These are phyloP conservation scores for Dendropsophus ebraccatus DNA, from an alignment of 2,113 vertebrate genomes.

Conservation along the genomic window DNA sequence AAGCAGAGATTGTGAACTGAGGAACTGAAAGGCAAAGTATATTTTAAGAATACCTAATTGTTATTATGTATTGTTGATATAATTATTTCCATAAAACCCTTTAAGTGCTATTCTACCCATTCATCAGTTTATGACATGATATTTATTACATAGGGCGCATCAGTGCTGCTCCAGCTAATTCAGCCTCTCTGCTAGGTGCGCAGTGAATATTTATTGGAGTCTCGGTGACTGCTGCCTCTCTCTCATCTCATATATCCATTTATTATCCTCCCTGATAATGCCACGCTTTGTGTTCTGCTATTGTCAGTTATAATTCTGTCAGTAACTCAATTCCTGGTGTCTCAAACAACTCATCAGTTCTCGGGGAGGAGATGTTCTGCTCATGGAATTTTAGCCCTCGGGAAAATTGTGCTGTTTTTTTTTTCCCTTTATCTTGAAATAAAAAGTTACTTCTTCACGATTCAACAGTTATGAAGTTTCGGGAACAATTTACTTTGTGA, in stretches of 20 bases:
- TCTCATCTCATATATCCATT: constrained; percentile 54
- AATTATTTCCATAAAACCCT: background rate
- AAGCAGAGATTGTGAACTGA: too few species aligned
- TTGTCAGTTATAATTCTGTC: constrained; percentile 58
- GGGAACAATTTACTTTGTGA: background rate
- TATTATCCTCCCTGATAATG: constrained; percentile 53
- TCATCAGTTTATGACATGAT: background rate
- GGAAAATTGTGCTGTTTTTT: constrained; percentile 25
- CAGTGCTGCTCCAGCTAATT: background rate
- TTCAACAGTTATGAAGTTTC: constrained; percentile 17
- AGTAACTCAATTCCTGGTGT: constrained; percentile 59
- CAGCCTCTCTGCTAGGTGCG: background rate
- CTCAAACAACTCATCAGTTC: constrained; percentile 54
- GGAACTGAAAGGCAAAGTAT: too few species aligned
- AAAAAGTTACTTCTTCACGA: constrained; percentile 6
- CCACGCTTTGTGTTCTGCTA: constrained; percentile 48
- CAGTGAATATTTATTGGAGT: constrained; percentile 51
- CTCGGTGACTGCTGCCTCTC: constrained; percentile 41
- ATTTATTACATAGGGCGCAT: background rate
- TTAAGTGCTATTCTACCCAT: background rate
- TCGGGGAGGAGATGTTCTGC: constrained; percentile 33
- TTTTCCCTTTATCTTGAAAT: constrained; percentile 18
- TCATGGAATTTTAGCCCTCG: constrained; percentile 53
- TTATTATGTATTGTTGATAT: too few species aligned
- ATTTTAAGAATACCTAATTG: too few species aligned